phyloP scores from a whole-genome alignment of 2,888 invertebrate species.

The Prenolepis imparis region DNA sequence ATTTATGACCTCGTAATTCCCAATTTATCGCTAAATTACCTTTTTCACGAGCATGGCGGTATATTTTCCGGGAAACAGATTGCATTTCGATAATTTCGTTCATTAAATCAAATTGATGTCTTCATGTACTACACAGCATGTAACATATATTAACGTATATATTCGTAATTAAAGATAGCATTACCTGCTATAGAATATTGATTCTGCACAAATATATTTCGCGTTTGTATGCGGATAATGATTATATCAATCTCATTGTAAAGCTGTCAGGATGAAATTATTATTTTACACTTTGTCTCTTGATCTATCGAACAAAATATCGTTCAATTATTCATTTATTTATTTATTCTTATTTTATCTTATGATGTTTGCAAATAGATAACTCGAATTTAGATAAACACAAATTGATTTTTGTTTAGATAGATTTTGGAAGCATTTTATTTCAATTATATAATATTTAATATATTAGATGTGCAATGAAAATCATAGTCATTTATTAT shows the following conservation, averaged over 20 bases:
- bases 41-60: conserved; percentile 15
- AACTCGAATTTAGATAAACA: neutral
- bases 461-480: neutral
- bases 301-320: neutral
- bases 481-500: neutral
- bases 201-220: conserved; percentile 14
- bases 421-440: neutral
- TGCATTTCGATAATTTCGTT: conserved; percentile 32
- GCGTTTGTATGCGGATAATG: neutral
- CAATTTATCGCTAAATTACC: conserved; percentile 28
- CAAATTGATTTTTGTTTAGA: neutral
- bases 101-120: conserved; percentile 16
- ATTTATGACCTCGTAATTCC: conserved; percentile 18
- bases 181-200: neutral
- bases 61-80: conserved; percentile 35
- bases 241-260: conserved; percentile 15
- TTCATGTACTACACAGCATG: neutral
- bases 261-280: conserved; percentile 13
- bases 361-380: neutral
- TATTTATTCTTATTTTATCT: neutral
- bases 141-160: neutral
- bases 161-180: conserved; percentile 9
- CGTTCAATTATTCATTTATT: conserved; percentile 4
- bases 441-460: neutral
- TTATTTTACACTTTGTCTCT: neutral